A percentile compares a stretch with the other conserved stretches of the same genome.
Evolutionary conservation across 2,888 invertebrate species (phyloP).

Genomic region (Chloroclystis v-ata): DNA sequence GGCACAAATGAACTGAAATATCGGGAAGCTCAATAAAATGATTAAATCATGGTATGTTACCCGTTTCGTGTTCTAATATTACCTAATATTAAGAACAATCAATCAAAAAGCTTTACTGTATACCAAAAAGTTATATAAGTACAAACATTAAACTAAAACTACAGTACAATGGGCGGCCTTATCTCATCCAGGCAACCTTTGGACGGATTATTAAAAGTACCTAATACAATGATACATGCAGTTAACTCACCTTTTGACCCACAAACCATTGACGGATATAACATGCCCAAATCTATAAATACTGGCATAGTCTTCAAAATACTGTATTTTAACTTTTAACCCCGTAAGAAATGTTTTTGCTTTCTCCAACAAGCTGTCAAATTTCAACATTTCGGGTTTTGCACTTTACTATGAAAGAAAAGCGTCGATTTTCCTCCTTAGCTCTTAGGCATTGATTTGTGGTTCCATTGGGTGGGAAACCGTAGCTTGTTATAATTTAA

Average conservation of each 20-base stretch:
- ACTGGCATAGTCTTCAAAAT: slow-evolving; percentile 55
- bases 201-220: no score
- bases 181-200: no score
- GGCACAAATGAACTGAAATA: no score
- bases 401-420: neutral
- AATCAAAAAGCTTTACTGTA: no score
- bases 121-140: no score
- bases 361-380: slow-evolving; percentile 6
- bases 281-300: slow-evolving; percentile 57
- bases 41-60: no score
- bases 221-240: neutral
- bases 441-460: slow-evolving; percentile 9
- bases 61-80: no score
- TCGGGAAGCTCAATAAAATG: no score
- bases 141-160: no score
- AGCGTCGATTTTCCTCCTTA: slow-evolving; percentile 2
- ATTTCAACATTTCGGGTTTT: slow-evolving; percentile 1
- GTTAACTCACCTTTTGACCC: slow-evolving; percentile 49
- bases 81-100: no score
- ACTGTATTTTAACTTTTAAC: slow-evolving; percentile 45
- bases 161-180: no score
- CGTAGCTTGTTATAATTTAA: slow-evolving; percentile 23
- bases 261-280: slow-evolving; percentile 42
- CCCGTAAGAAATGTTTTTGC: slow-evolving; percentile 25
- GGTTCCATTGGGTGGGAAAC: slow-evolving; percentile 9